Evolutionary conservation across 2,797 vertebrate genomes (phyloP), one percentile per base, ranked within the genome.

Genomic region (Furcifer pardalis): DNA sequence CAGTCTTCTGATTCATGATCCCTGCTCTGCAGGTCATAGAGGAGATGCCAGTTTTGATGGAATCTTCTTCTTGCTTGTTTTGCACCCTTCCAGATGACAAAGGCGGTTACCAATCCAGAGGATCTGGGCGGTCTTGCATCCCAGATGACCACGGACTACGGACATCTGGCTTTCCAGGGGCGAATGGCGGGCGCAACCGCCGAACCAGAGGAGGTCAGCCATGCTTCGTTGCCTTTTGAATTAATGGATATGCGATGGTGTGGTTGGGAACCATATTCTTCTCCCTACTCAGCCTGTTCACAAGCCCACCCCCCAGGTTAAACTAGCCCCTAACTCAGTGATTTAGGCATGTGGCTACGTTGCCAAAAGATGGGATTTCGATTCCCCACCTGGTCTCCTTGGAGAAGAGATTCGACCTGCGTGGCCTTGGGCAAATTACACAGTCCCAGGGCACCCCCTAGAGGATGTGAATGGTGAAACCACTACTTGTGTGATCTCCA

Each of bases 131-230:
- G 98, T 91, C 97, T 99, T 87, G 99, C 99, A 69, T 99, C 98
- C 90, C 98, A 99, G 95, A 98, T 99, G 96, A 99, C 97, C 3
- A 97, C 95, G 93, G 99, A 99, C 97, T 99, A 99, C 88, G 97
- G 97, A 91, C 98, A 99, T 94, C 96, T 99, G 88, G 98, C 98
- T 65, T 97, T 98, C 79, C 98, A 99, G 95, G 98, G 99, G 89
- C 97, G 97, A 79, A 97, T 99, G 91, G 99, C 99, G 77, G 98
- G 98, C 71, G 97, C 97, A 88, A 99, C 98, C 0, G 98, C 98
- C 77, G 98, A 99, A 91, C 98, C 97, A 40, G 97, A 99, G 91
- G 99, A 99, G 98, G 99, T 99, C 93, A 96, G 97, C 90, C 86
- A 13, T 27, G 89, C 83, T 90, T 65, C 92, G 88, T 83, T 91